Conservation (phyloP, 2,113 vertebrate species). For the Centropristis striata region DNA sequence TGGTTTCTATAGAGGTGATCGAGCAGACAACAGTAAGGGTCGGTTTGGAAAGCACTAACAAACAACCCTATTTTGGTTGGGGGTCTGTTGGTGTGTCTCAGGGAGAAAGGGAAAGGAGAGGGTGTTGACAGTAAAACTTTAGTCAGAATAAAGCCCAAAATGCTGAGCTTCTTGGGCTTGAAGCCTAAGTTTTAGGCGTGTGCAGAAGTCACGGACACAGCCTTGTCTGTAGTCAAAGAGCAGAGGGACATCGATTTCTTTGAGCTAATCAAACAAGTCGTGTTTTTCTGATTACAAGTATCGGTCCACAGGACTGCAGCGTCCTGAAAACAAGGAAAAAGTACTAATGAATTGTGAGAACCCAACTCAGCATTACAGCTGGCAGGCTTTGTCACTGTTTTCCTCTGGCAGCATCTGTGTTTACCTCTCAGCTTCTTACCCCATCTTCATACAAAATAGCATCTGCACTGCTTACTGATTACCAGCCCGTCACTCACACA, state of each 20-base stretch:
- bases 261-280: not conserved
- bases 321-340: constrained; percentile 4
- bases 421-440: constrained; percentile 9
- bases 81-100: not conserved
- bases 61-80: not conserved
- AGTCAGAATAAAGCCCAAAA: not conserved
- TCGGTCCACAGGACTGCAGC: not conserved
- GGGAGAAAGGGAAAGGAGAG: not conserved
- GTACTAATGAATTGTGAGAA: not conserved
- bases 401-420: constrained; percentile 34
- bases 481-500: constrained; percentile 4
- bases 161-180: not conserved
- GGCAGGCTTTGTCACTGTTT: constrained; percentile 12
- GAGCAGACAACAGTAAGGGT: not conserved
- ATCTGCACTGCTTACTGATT: constrained; percentile 15
- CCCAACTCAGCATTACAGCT: not conserved
- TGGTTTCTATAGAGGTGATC: not conserved
- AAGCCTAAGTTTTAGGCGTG: not conserved
- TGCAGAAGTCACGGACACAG: not conserved
- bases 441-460: not conserved
- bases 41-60: not conserved
- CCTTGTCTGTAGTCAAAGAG: not conserved
- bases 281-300: not conserved
- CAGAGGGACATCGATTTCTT: not conserved
- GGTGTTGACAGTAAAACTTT: not conserved